Conservation (phyloP, 2,888 invertebrate genomes). For the Iphiclides podalirius region DNA sequence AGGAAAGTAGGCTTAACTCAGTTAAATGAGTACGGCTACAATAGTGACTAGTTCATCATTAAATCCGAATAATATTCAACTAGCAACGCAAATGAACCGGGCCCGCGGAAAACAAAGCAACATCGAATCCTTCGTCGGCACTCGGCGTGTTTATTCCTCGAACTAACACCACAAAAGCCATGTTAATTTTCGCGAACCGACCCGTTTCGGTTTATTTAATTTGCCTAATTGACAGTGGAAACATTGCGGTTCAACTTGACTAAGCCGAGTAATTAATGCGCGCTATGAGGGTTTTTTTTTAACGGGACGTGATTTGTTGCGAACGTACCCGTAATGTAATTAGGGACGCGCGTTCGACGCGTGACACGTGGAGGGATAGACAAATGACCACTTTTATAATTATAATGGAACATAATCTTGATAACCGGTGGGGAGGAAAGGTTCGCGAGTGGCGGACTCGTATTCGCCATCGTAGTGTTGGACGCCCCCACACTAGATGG, state of each 20-base stretch:
- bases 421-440: background rate
- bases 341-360: conserved; percentile 32
- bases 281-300: conserved; percentile 47
- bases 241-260: conserved; percentile 44
- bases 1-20: background rate
- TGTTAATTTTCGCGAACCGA: conserved; percentile 60
- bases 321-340: conserved; percentile 51
- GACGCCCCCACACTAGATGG: too few species aligned
- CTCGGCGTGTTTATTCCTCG: conserved; percentile 13
- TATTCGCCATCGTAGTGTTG: too few species aligned
- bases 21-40: background rate
- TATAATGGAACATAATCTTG: too few species aligned
- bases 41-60: conserved; percentile 9
- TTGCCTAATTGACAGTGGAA: conserved; percentile 66
- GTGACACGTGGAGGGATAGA: background rate
- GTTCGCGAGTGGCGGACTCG: too few species aligned
- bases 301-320: conserved; percentile 48
- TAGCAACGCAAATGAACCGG: conserved; percentile 11
- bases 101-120: conserved; percentile 10
- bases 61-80: conserved; percentile 16
- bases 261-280: conserved; percentile 51
- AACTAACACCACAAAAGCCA: conserved; percentile 43
- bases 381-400: background rate
- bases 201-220: conserved; percentile 64
- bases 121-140: conserved; percentile 16